Evolutionary conservation across 2,888 invertebrate species (phyloP).

Genomic region (Melitaea athalia): DNA sequence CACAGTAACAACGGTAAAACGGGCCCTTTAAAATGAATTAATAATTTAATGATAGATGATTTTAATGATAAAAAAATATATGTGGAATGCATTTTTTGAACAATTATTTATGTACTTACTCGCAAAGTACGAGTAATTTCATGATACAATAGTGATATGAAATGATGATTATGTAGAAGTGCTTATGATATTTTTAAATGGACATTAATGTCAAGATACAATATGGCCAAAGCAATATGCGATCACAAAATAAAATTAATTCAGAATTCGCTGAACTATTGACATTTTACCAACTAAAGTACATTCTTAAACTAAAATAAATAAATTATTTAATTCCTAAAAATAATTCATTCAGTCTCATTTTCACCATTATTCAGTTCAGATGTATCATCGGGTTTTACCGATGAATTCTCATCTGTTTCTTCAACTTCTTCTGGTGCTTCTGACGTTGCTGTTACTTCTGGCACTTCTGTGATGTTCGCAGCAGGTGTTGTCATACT

Average conservation of each 20-base stretch:
- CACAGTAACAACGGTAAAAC: too few relatives aligned
- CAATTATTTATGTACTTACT: not conserved
- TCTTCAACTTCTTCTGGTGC: slow-evolving; percentile 24
- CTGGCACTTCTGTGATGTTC: slow-evolving; percentile 42
- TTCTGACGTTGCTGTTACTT: slow-evolving; percentile 29
- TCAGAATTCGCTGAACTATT: not conserved
- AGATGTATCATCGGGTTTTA: slow-evolving; percentile 37
- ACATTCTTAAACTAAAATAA: slow-evolving; percentile 28
- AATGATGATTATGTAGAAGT: not conserved
- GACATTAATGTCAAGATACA: not conserved
- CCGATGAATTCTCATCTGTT: slow-evolving; percentile 36
- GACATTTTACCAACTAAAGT: not conserved
- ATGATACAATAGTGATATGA: not conserved
- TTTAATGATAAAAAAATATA: too few relatives aligned
- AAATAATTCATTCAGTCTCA: slow-evolving; percentile 58
- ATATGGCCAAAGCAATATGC: slow-evolving; percentile 1
- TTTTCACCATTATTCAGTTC: slow-evolving; percentile 56
- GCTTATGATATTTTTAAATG: not conserved
- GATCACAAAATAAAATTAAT: slow-evolving; percentile 3
- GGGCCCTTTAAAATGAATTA: not conserved
- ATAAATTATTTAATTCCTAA: slow-evolving; percentile 11
- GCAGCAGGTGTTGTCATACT: slow-evolving; percentile 50
- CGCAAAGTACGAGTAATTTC: not conserved
- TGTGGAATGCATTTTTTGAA: too few relatives aligned
- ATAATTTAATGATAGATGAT: not conserved